Conservation (phyloP, 2,888 invertebrate genomes). For the Drosophila emarginata region DNA sequence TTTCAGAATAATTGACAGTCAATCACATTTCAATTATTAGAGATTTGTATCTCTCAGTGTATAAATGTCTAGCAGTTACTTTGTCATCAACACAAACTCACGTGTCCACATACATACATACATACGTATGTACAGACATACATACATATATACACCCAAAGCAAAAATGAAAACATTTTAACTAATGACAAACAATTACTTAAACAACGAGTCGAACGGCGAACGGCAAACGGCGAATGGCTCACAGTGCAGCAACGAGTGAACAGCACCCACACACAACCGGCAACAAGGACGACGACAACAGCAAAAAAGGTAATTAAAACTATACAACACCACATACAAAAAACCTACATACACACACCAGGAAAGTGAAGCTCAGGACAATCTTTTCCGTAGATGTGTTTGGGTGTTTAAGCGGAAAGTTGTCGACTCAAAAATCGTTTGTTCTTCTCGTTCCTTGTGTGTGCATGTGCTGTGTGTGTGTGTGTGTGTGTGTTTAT, state of each 20-base stretch:
- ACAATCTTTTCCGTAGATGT: neutral
- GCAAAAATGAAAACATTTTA: slow-evolving; percentile 77
- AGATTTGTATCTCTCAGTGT: neutral
- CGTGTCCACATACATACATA: neutral
- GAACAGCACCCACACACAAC: neutral
- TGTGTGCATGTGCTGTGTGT: slow-evolving; percentile 37
- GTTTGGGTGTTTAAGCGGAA: slow-evolving; percentile 65
- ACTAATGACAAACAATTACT: slow-evolving; percentile 80
- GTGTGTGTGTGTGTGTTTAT: slow-evolving; percentile 53
- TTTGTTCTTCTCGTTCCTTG: slow-evolving; percentile 38
- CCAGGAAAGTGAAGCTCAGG: neutral
- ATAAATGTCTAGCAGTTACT: neutral
- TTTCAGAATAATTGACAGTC: no score
- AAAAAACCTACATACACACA: slow-evolving; percentile 22
- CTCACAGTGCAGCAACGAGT: slow-evolving; percentile 3
- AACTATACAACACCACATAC: slow-evolving; percentile 41
- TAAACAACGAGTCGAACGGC: slow-evolving; percentile 70
- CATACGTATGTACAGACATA: neutral
- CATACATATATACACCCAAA: slow-evolving; percentile 15
- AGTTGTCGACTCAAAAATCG: slow-evolving; percentile 70
- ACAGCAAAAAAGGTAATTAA: slow-evolving; percentile 68
- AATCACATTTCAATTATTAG: neutral
- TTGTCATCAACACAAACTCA: neutral
- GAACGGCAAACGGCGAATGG: slow-evolving; percentile 29
- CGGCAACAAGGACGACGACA: slow-evolving; percentile 29